Evolutionary conservation across 1,140 invertebrate species (phyloP).

Genomic region (Caenorhabditis tropicalis): DNA sequence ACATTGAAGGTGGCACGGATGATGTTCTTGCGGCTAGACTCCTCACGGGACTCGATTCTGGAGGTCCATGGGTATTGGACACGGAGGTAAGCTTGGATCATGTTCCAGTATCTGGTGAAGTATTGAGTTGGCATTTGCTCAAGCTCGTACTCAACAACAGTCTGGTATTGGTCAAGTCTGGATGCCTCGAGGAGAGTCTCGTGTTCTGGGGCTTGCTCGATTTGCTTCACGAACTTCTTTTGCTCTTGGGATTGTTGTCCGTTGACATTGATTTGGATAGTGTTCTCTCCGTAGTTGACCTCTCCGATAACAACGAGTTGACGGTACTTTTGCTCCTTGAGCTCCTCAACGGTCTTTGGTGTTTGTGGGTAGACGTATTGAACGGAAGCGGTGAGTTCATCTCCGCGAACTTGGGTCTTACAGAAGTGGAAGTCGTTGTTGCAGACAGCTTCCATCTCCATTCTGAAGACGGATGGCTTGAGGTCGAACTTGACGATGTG

Average conservation of each 20-base stretch:
- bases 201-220: conserved; percentile 24
- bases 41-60: conserved; percentile 4
- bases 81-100: background rate
- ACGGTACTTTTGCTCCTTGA: conserved; percentile 43
- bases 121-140: background rate
- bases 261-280: conserved; percentile 37
- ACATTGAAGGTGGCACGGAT: conserved; percentile 44
- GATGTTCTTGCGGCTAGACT: background rate
- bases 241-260: conserved; percentile 52
- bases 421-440: conserved; percentile 17
- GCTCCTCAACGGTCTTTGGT: conserved; percentile 14
- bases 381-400: background rate
- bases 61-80: conserved; percentile 18
- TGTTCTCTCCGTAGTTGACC: conserved; percentile 9
- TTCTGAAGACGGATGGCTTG: conserved; percentile 25
- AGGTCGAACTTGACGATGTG: background rate
- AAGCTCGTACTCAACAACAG: conserved; percentile 48
- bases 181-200: conserved; percentile 34
- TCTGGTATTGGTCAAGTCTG: conserved; percentile 54
- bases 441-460: conserved; percentile 26
- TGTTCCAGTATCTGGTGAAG: conserved; percentile 21
- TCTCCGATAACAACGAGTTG: conserved; percentile 18
- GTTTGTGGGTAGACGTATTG: conserved; percentile 47
- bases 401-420: conserved; percentile 20
- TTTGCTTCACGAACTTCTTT: conserved; percentile 48